Base-by-base conservation (phyloP, 2,888 invertebrate species). In the Lypha dubia region DNA sequence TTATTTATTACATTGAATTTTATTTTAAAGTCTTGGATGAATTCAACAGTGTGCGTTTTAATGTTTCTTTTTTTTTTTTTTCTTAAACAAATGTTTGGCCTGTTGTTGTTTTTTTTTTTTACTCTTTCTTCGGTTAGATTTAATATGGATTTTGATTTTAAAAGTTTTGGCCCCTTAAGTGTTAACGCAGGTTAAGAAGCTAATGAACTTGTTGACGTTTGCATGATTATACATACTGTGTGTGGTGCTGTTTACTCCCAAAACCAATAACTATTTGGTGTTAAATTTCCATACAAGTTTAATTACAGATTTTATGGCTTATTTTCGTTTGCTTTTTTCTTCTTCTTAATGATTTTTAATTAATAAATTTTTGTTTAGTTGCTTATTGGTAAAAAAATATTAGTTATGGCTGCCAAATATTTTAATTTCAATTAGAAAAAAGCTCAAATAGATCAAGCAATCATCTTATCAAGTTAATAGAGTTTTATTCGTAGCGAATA, bases 191-290 rank as follows among this genome's bases (percentile, higher is more conserved):
- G 89, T 89, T 89, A 90, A 90, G 87, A 79, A 88, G 89, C 88
- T 89, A 89, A 89, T 89, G 90, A 90, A 89, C 89, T 89, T 90
- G 90, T 90, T 90, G 90, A 90, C 80, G 84, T 84, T 62, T 80
- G 53, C n/a, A 60, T 63, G 76, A 71, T 83, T 83, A 75, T 74
- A 73, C 11, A 9, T 9, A 11, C 44, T 15, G 62, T 11, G 9
- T 44, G 56, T n/a, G n/a, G n/a, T n/a, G n/a, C n/a, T n/a, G n/a
- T 0, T 3, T 17, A 17, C 3, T 22, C 24, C 28, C 13, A 35
- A 46, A 46, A n/a, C 35, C 38, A 53, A 74, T 63, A 49, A 49
- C 15, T 11, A 22, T 7, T 62, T 49, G 58, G 32, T 71, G 46
- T 60, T 44, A 46, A 60, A 11, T 62, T 63, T 44, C 51, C 15